A percentile compares a stretch with the other conserved stretches of the same genome.
Evolutionary conservation across 2,113 vertebrate species (phyloP).

Genomic region (Parotia lawesii): DNA sequence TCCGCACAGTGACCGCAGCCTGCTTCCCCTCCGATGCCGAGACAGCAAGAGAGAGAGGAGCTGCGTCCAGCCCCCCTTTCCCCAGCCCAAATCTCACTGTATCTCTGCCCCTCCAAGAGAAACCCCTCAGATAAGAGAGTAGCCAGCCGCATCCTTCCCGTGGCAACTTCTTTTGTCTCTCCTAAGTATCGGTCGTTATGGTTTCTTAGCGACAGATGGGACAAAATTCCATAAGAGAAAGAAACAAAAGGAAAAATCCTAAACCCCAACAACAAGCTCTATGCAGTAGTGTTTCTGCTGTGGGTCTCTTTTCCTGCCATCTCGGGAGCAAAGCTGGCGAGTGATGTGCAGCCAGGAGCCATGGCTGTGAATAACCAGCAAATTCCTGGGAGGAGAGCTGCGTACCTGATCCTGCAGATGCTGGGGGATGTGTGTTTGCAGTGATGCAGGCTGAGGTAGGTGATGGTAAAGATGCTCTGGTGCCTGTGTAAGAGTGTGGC

Average conservation of each 20-base stretch:
- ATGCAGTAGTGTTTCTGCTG: not conserved
- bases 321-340: not conserved
- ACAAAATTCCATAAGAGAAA: not conserved
- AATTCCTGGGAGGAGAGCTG: not conserved
- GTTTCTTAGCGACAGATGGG: not conserved
- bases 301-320: not conserved
- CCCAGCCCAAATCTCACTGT: accelerated
- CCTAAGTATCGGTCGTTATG: not conserved
- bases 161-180: not conserved
- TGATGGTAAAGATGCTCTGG: not conserved
- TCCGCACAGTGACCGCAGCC: not conserved
- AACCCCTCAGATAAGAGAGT: not conserved
- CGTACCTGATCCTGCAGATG: not conserved
- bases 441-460: not conserved
- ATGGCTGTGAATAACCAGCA: accelerated
- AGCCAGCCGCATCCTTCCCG: not conserved
- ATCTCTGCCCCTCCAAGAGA: not conserved
- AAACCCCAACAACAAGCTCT: not conserved
- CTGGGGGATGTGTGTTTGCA: accelerated
- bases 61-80: not conserved
- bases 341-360: not conserved
- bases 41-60: not conserved
- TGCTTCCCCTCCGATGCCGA: accelerated
- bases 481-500: not conserved
- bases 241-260: not conserved